Evolutionary conservation across 2,797 vertebrate genomes (phyloP), one percentile per base, ranked within the genome.

Genomic region (Brotogeris chrysoptera): DNA sequence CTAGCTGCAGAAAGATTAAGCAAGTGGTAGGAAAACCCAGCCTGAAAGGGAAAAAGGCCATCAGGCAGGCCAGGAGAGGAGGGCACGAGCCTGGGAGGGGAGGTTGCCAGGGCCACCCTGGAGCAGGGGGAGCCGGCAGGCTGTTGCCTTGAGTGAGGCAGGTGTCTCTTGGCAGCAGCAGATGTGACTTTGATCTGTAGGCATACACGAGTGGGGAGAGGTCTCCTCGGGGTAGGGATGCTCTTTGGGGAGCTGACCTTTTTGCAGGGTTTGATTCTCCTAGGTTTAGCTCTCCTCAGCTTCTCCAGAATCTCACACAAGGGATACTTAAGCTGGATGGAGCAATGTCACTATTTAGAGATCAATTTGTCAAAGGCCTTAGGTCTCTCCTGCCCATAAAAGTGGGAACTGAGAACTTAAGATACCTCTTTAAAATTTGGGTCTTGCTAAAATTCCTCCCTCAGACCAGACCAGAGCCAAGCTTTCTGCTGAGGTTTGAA

Each of bases 401-500:
- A 85, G 34, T 68, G 47, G 30, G 27, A 96, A 68, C 46, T 14
- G 53, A 53, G 44, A 0, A 14, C 44, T 87, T 66, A 79, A 79
- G 53, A 59, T 79, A 65, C 39, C 17, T 82, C 72, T 82, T 88
- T 64, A 80, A 87, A 90, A 96, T 70, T 38, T 36, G 9, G 2
- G 18, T 89, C 64, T 87, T 81, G n/a, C 64, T 90, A 57, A 82
- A 94, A 82, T 74, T 84, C 83, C 78, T 92, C 55, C 44, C 30
- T 78, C 6, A 8, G 46, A 71, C n/a, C 53, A 81, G 50, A 77
- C 10, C 55, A 92, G 52, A 92, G 74, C 64, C 74, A 95, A 92
- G 41, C 4, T 63, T 88, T 92, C 74, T 92, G 66, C 60, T 84
- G 85, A 90, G 73, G 80, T 92, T 61, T 90, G 90, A 95, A 92